phyloP scores from a whole-genome alignment of 2,888 invertebrate genomes.

The Julus scanicus region DNA sequence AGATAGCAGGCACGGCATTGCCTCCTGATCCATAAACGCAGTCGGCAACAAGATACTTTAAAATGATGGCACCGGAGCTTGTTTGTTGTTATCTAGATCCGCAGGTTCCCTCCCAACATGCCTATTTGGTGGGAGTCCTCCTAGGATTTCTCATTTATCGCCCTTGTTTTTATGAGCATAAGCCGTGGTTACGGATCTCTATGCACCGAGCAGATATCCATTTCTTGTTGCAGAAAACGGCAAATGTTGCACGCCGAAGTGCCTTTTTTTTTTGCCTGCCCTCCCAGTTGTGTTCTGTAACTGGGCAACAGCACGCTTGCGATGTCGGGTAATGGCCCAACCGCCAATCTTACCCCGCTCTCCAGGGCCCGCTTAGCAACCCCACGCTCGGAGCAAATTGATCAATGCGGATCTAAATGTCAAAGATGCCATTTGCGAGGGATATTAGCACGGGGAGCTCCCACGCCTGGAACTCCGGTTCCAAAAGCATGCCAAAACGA shows the following conservation, averaged over 20 bases:
- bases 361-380: slow-evolving; percentile 24
- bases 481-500: not conserved
- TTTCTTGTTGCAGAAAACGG: no score
- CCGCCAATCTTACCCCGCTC: slow-evolving; percentile 12
- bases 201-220: not conserved
- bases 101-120: slow-evolving; percentile 1
- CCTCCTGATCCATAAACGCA: slow-evolving; percentile 18
- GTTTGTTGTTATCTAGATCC: slow-evolving; percentile 26
- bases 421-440: slow-evolving; percentile 28
- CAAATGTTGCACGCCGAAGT: not conserved
- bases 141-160: slow-evolving; percentile 19
- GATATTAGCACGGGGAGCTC: not conserved
- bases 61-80: slow-evolving; percentile 11
- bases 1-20: not conserved
- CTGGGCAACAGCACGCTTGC: slow-evolving; percentile 11
- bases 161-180: not conserved
- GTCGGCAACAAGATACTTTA: slow-evolving; percentile 33
- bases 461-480: not conserved
- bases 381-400: not conserved
- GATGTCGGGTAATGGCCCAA: not conserved
- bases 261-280: not conserved
- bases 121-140: not conserved
- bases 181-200: not conserved
- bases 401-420: slow-evolving; percentile 12
- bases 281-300: not conserved